phyloP scores from a whole-genome alignment of 2,113 vertebrate species.

The Columba livia region DNA sequence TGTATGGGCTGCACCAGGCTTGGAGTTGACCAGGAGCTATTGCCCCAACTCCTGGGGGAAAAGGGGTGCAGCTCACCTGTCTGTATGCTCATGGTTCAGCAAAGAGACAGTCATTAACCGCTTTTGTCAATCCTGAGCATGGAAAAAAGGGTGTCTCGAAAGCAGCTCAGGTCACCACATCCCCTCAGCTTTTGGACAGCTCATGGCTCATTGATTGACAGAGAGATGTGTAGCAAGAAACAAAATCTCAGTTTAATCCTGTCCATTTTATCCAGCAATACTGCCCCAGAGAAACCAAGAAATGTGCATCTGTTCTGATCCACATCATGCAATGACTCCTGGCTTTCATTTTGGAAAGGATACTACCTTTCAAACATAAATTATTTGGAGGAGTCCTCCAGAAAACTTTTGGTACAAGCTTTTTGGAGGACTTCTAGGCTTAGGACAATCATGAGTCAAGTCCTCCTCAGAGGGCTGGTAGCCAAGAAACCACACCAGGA shows the following conservation, averaged over 20 bases:
- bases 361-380: neutral
- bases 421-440: neutral
- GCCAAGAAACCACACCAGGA: neutral
- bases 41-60: neutral
- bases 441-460: neutral
- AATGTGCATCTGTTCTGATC: neutral
- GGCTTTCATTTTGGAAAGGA: neutral
- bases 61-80: neutral
- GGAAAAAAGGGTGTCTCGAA: neutral
- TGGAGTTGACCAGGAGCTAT: neutral
- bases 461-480: neutral
- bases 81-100: neutral
- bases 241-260: neutral
- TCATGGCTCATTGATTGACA: neutral
- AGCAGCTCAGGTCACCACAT: neutral
- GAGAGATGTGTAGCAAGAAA: neutral
- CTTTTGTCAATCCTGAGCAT: neutral
- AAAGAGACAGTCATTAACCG: neutral
- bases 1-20: rapidly evolving
- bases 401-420: neutral
- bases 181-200: neutral
- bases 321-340: neutral
- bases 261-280: neutral
- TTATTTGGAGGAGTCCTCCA: neutral
- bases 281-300: neutral